Evolutionary conservation across 2,113 vertebrate species (phyloP).

Genomic region (Sus scrofa): T2T-Sscrofa CM000813.6:108677501-108678000

Average conservation of each 20-base stretch:
- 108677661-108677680: background rate
- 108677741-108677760: background rate
- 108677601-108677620: constrained; percentile 28
- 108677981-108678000: too few species aligned
- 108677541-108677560: too few species aligned
- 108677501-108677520: background rate
- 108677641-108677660: background rate
- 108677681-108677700: constrained; percentile 4
- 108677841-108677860: background rate
- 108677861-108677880: constrained; percentile 32
- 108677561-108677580: background rate
- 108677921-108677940: constrained; percentile 33
- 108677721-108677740: background rate
- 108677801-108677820: background rate
- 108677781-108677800: background rate
- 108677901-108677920: constrained; percentile 39
- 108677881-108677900: constrained; percentile 26
- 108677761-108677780: background rate
- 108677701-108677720: background rate
- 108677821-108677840: background rate
- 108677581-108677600: background rate
- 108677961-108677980: too few species aligned
- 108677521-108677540: background rate
- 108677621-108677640: background rate
- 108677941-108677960: too few species aligned